Conservation (phyloP, 2,888 invertebrate genomes). For the Oligia latruncula region DNA sequence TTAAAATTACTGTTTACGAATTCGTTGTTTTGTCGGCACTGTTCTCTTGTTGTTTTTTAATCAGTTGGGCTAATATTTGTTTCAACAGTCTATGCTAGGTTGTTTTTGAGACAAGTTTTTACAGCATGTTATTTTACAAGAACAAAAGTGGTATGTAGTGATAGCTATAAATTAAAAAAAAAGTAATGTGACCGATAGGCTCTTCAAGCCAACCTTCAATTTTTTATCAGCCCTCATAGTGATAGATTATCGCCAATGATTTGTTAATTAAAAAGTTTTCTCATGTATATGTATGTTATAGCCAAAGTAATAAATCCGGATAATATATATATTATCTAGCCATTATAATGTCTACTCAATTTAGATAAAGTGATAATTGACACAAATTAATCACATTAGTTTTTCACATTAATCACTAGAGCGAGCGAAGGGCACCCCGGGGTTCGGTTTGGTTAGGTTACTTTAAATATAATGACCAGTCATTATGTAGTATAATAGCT, state of each 20-base stretch:
- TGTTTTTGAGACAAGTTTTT: neutral
- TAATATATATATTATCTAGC: no score
- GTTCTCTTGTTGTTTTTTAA: neutral
- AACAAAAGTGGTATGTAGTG: neutral
- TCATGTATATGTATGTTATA: no score
- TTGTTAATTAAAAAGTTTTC: neutral
- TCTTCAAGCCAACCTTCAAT: neutral
- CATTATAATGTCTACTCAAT: no score
- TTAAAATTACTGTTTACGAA: neutral
- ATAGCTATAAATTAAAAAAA: neutral
- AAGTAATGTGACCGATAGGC: rapidly evolving
- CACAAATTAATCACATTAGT: no score
- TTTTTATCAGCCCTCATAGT: neutral
- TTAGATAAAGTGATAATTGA: no score
- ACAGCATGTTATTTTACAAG: neutral
- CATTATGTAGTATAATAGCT: no score
- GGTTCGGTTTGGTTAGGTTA: no score
- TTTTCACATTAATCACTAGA: no score
- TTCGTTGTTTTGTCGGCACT: neutral
- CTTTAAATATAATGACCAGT: no score
- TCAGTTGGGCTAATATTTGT: neutral
- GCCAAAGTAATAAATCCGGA: no score
- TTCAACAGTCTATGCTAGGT: neutral
- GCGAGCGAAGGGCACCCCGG: no score
- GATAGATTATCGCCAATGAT: neutral